These are phyloP conservation scores for Coreius guichenoti DNA, from an alignment of 2,797 vertebrate species.

Conservation along the genomic window DNA sequence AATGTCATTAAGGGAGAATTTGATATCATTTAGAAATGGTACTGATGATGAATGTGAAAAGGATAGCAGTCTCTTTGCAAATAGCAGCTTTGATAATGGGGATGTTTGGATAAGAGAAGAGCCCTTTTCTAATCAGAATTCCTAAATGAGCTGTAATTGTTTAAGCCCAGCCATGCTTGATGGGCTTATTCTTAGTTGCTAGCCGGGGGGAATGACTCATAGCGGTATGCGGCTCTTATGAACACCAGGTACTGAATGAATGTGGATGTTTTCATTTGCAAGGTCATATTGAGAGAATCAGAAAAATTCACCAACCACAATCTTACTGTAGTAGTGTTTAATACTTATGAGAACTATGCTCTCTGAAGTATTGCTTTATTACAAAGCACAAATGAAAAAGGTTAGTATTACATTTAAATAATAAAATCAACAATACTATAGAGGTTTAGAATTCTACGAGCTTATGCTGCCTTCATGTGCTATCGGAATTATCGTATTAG, in stretches of 20 bases:
- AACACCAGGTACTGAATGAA: neutral
- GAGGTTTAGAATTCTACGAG: neutral
- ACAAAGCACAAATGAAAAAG: neutral
- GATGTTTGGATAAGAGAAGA: neutral
- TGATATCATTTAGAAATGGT: constrained; percentile 27
- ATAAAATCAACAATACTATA: neutral
- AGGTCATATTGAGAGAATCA: neutral
- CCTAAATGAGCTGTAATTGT: constrained; percentile 32
- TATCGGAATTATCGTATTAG: neutral
- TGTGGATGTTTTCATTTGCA: neutral
- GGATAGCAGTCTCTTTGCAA: constrained; percentile 21
- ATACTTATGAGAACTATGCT: neutral
- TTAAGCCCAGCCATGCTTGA: neutral
- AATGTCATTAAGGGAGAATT: constrained; percentile 33
- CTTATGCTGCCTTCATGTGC: neutral
- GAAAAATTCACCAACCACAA: neutral
- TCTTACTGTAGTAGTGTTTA: neutral
- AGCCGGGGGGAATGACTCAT: constrained; percentile 1
- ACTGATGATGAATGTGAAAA: constrained; percentile 24
- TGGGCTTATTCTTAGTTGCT: constrained; percentile 1
- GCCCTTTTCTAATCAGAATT: constrained; percentile 24
- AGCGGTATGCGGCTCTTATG: neutral
- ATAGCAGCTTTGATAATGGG: constrained; percentile 5
- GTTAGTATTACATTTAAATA: neutral
- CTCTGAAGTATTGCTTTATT: neutral